These are phyloP conservation scores for Sinella curviseta DNA, from an alignment of 1,140 invertebrate species.

Conservation along the genomic window DNA sequence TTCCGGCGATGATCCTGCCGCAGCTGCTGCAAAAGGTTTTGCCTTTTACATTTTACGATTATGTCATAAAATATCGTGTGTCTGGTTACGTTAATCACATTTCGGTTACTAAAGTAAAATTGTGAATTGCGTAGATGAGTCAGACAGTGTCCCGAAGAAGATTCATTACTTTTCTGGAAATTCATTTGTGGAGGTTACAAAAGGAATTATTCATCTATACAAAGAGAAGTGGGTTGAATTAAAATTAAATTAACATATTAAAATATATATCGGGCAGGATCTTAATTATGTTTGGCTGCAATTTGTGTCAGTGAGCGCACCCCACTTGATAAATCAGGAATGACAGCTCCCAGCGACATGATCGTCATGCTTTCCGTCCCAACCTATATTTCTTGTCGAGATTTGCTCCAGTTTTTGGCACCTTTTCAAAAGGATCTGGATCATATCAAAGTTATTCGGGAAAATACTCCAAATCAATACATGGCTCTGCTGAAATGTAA, in stretches of 20 bases:
- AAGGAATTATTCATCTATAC: slow-evolving; percentile 93
- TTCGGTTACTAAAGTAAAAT: slow-evolving; percentile 9
- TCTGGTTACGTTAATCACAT: not conserved
- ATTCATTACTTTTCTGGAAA: slow-evolving; percentile 88
- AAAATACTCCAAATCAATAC: slow-evolving; percentile 87
- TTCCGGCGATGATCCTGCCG: not conserved
- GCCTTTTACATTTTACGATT: not conserved
- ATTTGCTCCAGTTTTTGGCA: slow-evolving; percentile 90
- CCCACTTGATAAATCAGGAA: slow-evolving; percentile 51
- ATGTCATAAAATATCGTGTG: not conserved
- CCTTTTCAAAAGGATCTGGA: slow-evolving; percentile 84
- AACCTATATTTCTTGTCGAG: slow-evolving; percentile 86
- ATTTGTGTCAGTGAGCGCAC: slow-evolving; percentile 47
- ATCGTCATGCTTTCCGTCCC: slow-evolving; percentile 91
- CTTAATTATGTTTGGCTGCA: not conserved
- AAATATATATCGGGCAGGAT: not conserved
- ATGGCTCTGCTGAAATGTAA: slow-evolving; percentile 90
- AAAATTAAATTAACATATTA: slow-evolving; percentile 25
- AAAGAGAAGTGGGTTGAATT: slow-evolving; percentile 78
- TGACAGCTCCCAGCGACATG: slow-evolving; percentile 71
- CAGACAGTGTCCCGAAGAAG: slow-evolving; percentile 39
- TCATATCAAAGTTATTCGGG: slow-evolving; percentile 86
- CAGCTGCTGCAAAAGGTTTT: not conserved
- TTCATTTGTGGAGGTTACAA: slow-evolving; percentile 93
- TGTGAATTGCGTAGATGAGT: not conserved